phyloP scores from a whole-genome alignment of 1,140 invertebrate genomes.

The Meloidogyne chitwoodi region DNA sequence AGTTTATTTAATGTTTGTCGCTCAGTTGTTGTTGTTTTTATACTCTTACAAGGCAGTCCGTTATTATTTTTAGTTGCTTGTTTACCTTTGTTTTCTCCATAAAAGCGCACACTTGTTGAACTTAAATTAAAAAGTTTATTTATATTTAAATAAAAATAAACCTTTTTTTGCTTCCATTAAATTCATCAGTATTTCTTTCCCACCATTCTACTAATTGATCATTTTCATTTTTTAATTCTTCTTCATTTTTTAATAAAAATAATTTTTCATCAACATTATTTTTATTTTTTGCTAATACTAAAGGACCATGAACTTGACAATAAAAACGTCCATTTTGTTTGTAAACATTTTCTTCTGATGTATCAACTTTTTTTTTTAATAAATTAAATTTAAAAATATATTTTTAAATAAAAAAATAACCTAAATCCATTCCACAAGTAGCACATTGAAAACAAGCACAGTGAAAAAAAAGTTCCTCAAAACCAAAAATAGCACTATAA shows the following conservation, averaged over 20 bases:
- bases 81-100: neutral
- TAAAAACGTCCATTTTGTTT: constrained; percentile 16
- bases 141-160: neutral
- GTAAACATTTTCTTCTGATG: neutral
- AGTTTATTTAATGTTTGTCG: neutral
- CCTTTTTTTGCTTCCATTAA: constrained; percentile 10
- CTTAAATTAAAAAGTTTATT: neutral
- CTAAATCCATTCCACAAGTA: constrained; percentile 14
- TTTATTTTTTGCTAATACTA: neutral
- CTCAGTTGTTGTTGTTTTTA: neutral
- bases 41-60: neutral
- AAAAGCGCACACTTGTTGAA: neutral
- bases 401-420: neutral
- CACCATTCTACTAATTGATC: neutral
- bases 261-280: neutral
- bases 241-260: neutral
- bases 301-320: constrained; percentile 8
- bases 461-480: constrained; percentile 8
- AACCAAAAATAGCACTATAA: neutral
- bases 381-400: neutral
- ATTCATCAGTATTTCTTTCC: constrained; percentile 10
- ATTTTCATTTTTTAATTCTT: neutral
- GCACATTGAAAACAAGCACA: constrained; percentile 19
- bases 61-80: neutral
- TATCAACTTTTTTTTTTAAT: neutral